Base-by-base conservation (phyloP, 2,113 vertebrate species). In the Cochlearius cochlearius region DNA sequence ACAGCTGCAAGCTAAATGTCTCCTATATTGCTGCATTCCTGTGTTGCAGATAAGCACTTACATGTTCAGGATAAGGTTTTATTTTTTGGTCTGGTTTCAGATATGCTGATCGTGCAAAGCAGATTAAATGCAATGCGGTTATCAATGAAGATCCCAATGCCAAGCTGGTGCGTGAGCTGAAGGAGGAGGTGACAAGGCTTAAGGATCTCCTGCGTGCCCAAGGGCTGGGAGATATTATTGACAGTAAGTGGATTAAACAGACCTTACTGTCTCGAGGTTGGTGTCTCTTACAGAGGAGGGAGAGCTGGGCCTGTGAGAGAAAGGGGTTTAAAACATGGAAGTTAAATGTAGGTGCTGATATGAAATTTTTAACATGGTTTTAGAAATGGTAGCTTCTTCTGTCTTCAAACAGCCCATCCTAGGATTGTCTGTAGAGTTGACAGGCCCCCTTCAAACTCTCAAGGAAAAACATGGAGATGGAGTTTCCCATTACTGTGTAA, bases 111-210 rank as follows among this genome's bases (percentile, higher is more conserved):
- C 99, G 99, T 66, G 99, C 99, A 60, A 99, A 99, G 94, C 99
- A 99, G 95, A 99, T 99, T 92, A 99, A 99, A 90, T 99, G 99
- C 97, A 99, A 99, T 77, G 99, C 99, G 43, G 98, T 99, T 90
- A 99, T 99, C 98, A 99, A 99, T 50, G 99, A 99, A 43, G 99
- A 99, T 97, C 99, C 99, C 95, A 99, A 99, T 36, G 99, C 99
- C 96, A 99, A 99, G 95, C 97, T 99, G 97, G 99, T 99, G 97
- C 98, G 99, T 38, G 99, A 99, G 50, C 98, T 99, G 85, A 99
- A 99, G 96, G 99, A 99, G 87, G 99, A 99, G 97, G 99, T 99
- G 60, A 97, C 98, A 0, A 98, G 99, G 34, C 98, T 99, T 52
- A 99, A 99, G 98, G 99, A 99, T 7, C 99, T 99, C 47, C 99